Evolutionary conservation across 2,888 invertebrate genomes (phyloP), one percentile per base, ranked within the genome.

Genomic region (Diadromus collaris): DNA sequence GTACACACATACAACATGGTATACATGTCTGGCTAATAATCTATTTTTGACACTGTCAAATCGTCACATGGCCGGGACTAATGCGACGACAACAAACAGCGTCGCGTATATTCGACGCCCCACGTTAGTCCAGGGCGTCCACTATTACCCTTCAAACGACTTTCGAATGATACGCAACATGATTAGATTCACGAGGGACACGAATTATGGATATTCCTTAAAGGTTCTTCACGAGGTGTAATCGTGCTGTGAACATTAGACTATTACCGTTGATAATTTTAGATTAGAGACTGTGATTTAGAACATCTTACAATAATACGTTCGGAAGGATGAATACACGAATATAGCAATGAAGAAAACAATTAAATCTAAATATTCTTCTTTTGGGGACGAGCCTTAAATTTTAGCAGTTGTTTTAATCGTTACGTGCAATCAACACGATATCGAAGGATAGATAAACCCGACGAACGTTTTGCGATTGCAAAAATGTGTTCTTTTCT

Each of bases 401-500:
- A 84, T 81, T 85, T 88, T 86, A 85, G 85, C 85, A 82, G 84
- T 85, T 84, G 61, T 44, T 81, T 85, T 85, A 82, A 85, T 87
- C 76, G 82, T 87, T 87, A 87, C 81, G 82, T 81, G 85, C 88
- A 88, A 72, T 83, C 84, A 80, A 81, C 74, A 82, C 84, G 85
- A 85, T 85, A 84, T 74, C 72, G 46, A 44, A 82, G 72, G 70
- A 48, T 68, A 38, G 61, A 54, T 73, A 69, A 61, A 70, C 77
- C 77, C 80, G 78, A 79, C 80, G 83, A 83, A 84, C 85, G 82
- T 83, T 67, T 83, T 80, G 79, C 83, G 83, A 87, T 88, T 88
- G 87, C 88, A 86, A 86, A 88, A 89, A 87, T n/a, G 89, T 85
- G 32, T n/a, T n/a, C n/a, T n/a, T n/a, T n/a, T n/a, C n/a, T n/a